Conservation (phyloP, 2,797 vertebrate genomes). For the Propithecus perrieri region DNA sequence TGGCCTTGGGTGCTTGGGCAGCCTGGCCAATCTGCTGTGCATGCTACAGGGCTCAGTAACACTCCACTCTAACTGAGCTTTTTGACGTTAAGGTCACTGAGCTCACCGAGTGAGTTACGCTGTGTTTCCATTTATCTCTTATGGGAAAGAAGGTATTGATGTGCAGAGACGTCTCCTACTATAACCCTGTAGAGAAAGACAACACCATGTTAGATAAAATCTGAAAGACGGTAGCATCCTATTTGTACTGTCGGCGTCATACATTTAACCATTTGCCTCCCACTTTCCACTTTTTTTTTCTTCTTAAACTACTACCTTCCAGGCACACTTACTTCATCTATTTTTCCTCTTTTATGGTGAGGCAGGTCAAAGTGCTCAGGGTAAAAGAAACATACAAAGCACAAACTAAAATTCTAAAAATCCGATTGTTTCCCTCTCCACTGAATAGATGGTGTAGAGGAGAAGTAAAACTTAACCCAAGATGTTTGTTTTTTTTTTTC, state of each 20-base stretch:
- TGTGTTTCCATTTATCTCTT: background rate
- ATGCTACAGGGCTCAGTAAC: fast-evolving
- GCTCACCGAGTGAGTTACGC: background rate
- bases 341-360: background rate
- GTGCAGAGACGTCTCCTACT: background rate
- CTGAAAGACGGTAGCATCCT: background rate
- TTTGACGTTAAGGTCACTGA: background rate
- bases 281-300: background rate
- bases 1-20: background rate
- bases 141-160: background rate
- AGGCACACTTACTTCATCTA: background rate
- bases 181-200: background rate
- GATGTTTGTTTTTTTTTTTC: background rate
- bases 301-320: background rate
- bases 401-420: background rate
- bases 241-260: background rate
- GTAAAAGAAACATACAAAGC: background rate
- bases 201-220: background rate
- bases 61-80: background rate
- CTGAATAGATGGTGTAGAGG: background rate
- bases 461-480: background rate
- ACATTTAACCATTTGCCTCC: background rate
- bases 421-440: background rate
- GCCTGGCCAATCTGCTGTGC: background rate
- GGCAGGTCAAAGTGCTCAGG: background rate